These are phyloP conservation scores for Drosophila anomelani DNA, from an alignment of 2,888 invertebrate species.

Conservation along the genomic window DNA sequence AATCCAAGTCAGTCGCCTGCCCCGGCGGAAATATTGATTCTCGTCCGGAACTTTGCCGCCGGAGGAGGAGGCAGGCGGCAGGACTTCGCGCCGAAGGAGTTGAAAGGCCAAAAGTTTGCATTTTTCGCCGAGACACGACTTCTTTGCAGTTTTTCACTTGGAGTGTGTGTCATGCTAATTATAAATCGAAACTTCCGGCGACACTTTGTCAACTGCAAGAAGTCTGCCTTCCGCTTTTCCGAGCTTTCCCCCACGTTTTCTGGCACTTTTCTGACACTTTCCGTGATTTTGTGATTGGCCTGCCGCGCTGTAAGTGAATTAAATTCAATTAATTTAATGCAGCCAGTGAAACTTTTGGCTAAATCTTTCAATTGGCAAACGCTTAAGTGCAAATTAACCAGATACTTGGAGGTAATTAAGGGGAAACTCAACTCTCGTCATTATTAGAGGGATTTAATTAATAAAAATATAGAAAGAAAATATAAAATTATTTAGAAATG, in stretches of 20 bases:
- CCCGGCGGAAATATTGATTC: constrained; percentile 75
- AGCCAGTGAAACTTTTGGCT: constrained; percentile 22
- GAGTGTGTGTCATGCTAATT: constrained; percentile 78
- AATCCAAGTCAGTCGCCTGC: constrained; percentile 23
- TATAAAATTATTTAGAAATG: neutral
- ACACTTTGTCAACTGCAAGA: constrained; percentile 77
- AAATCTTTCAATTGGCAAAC: constrained; percentile 44
- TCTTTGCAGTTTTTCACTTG: constrained; percentile 63
- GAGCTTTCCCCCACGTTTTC: constrained; percentile 5
- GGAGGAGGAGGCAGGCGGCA: neutral
- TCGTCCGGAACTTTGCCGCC: constrained; percentile 39
- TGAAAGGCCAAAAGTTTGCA: constrained; percentile 56
- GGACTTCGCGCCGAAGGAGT: constrained; percentile 10
- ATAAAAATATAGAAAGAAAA: too few relatives aligned
- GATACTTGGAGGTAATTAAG: neutral
- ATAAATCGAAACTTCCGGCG: constrained; percentile 78
- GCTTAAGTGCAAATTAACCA: constrained; percentile 19
- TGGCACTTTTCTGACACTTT: constrained; percentile 66
- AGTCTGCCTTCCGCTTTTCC: constrained; percentile 14
- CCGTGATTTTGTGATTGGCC: constrained; percentile 44
- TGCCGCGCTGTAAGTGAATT: constrained; percentile 48
- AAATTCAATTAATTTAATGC: constrained; percentile 64
- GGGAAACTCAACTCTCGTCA: neutral
- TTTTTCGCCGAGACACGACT: constrained; percentile 62
- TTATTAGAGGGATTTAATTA: neutral